These are phyloP conservation scores for Epinephelus moara DNA, from an alignment of 2,113 vertebrate genomes.

Conservation along the genomic window DNA sequence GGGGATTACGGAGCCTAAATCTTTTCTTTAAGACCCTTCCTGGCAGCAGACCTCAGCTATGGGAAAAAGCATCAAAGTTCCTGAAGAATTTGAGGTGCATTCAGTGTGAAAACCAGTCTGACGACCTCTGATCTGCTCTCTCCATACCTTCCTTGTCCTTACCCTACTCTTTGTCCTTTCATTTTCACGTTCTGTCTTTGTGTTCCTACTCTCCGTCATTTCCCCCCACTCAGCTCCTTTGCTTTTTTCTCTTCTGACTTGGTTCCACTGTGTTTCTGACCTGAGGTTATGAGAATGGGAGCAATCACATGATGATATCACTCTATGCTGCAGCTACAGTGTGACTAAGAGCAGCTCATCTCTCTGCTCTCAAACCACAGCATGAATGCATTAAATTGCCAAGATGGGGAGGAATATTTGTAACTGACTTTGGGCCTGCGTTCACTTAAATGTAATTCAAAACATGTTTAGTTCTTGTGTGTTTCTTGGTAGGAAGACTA, in stretches of 20 bases:
- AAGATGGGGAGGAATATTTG: neutral
- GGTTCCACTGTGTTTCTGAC: conserved; percentile 28
- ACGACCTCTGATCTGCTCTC: conserved; percentile 9
- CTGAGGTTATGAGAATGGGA: conserved; percentile 40
- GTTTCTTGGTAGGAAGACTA: neutral
- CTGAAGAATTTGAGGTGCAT: conserved; percentile 52
- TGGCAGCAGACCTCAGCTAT: conserved; percentile 55
- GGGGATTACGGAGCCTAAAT: conserved; percentile 75
- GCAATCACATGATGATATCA: conserved; percentile 35
- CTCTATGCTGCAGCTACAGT: conserved; percentile 26
- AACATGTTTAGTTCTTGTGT: neutral
- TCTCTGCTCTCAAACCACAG: neutral
- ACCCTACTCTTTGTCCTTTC: conserved; percentile 18
- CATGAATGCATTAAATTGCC: neutral
- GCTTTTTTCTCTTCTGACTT: neutral
- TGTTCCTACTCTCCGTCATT: neutral
- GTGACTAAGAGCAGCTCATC: neutral
- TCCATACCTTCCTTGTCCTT: neutral
- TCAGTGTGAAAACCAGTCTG: conserved; percentile 38
- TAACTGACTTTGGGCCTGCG: too few relatives aligned
- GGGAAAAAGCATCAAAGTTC: conserved; percentile 69
- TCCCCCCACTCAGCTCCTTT: neutral
- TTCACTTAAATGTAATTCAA: neutral
- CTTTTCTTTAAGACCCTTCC: conserved; percentile 60
- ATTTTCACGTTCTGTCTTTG: conserved; percentile 3